Conservation (phyloP, 1,140 invertebrate genomes). For the Diachasmimorpha longicaudata region DNA sequence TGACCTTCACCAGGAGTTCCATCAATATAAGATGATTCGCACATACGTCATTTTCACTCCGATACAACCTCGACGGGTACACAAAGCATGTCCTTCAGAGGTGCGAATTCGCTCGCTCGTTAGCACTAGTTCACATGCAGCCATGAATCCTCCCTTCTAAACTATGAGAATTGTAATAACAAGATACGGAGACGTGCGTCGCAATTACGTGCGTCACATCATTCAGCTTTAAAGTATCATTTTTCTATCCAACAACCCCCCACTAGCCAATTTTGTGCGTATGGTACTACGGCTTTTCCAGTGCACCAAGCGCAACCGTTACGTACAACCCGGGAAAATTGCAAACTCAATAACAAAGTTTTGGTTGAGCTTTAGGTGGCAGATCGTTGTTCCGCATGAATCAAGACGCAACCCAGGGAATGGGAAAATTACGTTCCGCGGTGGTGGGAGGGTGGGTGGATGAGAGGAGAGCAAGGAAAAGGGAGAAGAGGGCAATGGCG, state of each 20-base stretch:
- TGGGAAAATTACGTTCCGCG: slow-evolving; percentile 10
- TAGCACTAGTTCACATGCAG: slow-evolving; percentile 26
- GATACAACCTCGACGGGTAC: slow-evolving; percentile 9
- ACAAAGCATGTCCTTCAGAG: slow-evolving; percentile 28
- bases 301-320: not conserved
- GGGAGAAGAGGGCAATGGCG: not conserved
- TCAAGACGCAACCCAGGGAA: slow-evolving; percentile 15
- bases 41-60: too few relatives aligned
- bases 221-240: not conserved
- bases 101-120: slow-evolving; percentile 33
- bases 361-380: slow-evolving; percentile 15
- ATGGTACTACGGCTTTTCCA: not conserved
- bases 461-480: not conserved
- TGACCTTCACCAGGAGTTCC: too few relatives aligned
- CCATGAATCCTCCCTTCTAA: slow-evolving; percentile 20
- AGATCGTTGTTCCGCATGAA: slow-evolving; percentile 26
- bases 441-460: not conserved
- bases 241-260: not conserved
- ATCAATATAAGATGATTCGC: too few relatives aligned
- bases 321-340: not conserved
- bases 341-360: slow-evolving; percentile 23
- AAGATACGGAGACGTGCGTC: not conserved
- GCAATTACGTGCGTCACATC: not conserved
- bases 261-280: not conserved
- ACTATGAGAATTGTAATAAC: slow-evolving; percentile 29